Evolutionary conservation across 1,140 invertebrate genomes (phyloP).

Genomic region (Drosophila micromelanica): DNA sequence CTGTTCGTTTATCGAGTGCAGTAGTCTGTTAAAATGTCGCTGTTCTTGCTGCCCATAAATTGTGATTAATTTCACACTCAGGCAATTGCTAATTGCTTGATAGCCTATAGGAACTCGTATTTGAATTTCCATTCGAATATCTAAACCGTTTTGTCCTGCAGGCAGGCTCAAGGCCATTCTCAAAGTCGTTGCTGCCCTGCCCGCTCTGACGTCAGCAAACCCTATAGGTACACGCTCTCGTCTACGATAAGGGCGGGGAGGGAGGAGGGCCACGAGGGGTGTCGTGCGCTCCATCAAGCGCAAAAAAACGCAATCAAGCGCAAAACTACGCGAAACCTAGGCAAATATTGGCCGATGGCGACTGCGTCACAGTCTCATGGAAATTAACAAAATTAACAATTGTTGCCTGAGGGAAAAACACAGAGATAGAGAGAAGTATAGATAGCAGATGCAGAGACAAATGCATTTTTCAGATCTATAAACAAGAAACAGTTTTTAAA

Average conservation of each 20-base stretch:
- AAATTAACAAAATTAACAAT: slow-evolving; percentile 48
- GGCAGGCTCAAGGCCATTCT: slow-evolving; percentile 48
- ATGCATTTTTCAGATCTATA: too few species aligned
- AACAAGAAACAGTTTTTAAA: too few species aligned
- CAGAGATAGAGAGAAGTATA: not conserved
- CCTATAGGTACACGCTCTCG: not conserved
- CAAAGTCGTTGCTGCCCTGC: slow-evolving; percentile 34
- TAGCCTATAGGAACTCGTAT: slow-evolving; percentile 10
- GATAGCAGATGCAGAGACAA: too few species aligned
- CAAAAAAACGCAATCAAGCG: slow-evolving; percentile 45
- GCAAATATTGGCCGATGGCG: slow-evolving; percentile 40
- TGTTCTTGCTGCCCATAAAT: slow-evolving; percentile 27
- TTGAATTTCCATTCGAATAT: slow-evolving; percentile 31
- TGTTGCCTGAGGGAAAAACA: not conserved
- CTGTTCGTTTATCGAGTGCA: slow-evolving; percentile 22
- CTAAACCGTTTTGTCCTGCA: slow-evolving; percentile 13
- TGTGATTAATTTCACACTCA: slow-evolving; percentile 72
- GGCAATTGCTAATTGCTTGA: slow-evolving; percentile 64
- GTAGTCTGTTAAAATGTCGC: slow-evolving; percentile 29
- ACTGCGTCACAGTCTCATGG: slow-evolving; percentile 36
- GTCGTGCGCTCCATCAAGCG: slow-evolving; percentile 30
- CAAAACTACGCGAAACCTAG: slow-evolving; percentile 43
- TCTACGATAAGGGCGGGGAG: not conserved
- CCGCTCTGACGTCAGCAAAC: slow-evolving; percentile 58
- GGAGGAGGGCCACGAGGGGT: slow-evolving; percentile 1